Base-by-base conservation (phyloP, 1,140 invertebrate species). In the Hypsibius dujardini region DNA sequence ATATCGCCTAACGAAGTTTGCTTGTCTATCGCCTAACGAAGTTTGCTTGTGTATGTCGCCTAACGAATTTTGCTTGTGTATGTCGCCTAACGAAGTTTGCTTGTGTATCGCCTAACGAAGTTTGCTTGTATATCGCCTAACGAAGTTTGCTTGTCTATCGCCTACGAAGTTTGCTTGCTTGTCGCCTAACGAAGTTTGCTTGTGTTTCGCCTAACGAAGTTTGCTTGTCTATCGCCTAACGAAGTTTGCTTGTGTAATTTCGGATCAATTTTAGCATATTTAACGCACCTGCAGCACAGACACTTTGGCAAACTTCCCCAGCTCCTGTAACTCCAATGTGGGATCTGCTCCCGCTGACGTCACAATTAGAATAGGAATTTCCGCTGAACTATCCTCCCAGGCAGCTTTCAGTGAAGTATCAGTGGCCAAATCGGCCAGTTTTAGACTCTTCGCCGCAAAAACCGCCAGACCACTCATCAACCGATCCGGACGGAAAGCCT, bases 401-500 rank as follows among this genome's bases (percentile, higher is more conserved):
- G n/a, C 7, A n/a, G 7, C 50, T 56, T 7, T 56, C 50, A 56
- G 50, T n/a, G 50, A 56, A 56, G 50, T 56, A 56, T 56, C 50
- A 7, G n/a, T n/a, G 7, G 50, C 7, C 50, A 56, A 56, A 56
- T 56, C 50, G n/a, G 50, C 50, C 7, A 56, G 50, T n/a, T 56
- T 56, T n/a, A 56, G n/a, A 56, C 50, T 56, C 50, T 56, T 56
- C 7, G 50, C 50, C 50, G n/a, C 84, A 78, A 90, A 90, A 70
- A 85, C 80, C 0, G 81, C 81, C 76, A 94, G 84, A 40, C 85
- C 84, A 2, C 84, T 84, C 62, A 88, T 83, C 7, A 93, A 79
- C 62, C 89, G 79, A 78, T 95, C 91, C 1, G 92, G 90, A 72
- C 89, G 82, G 2, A 92, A 80, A 1, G 87, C 84, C 81, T 93